Evolutionary conservation across 2,888 invertebrate genomes (phyloP).

Genomic region (Gortyna flavago): DNA sequence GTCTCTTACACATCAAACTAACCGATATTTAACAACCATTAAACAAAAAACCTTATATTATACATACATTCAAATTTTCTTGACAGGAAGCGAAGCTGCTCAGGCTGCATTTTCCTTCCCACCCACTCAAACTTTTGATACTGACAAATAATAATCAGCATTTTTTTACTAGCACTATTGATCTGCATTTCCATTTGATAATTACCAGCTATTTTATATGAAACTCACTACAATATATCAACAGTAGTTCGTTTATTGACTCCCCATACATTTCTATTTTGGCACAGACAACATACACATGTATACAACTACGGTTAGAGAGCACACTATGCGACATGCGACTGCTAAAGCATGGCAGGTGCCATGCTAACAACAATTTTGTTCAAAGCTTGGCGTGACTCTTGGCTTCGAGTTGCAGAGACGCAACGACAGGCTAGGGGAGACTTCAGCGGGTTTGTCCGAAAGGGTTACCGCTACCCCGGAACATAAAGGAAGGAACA

Average conservation of each 20-base stretch:
- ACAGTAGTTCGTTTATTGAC: neutral
- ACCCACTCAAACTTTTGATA: neutral
- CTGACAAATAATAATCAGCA: neutral
- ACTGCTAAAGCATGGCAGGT: neutral
- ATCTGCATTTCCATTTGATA: neutral
- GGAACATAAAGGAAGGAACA: too few species aligned
- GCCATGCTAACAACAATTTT: neutral
- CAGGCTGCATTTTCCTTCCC: neutral
- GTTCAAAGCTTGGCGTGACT: neutral
- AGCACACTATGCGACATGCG: neutral
- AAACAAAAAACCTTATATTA: neutral
- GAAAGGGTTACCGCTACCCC: too few species aligned
- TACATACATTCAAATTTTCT: neutral
- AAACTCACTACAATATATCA: neutral
- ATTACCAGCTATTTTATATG: neutral
- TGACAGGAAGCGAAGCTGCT: neutral
- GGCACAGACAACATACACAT: slow-evolving; percentile 34
- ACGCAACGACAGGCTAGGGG: neutral
- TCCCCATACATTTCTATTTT: slow-evolving; percentile 21
- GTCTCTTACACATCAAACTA: neutral
- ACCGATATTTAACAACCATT: neutral
- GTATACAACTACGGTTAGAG: neutral
- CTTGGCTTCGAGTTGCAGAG: neutral
- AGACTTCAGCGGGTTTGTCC: too few species aligned
- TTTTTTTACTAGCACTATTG: neutral